Evolutionary conservation across 2,113 vertebrate genomes (phyloP).

Genomic region (Eupsittula cactorum): DNA sequence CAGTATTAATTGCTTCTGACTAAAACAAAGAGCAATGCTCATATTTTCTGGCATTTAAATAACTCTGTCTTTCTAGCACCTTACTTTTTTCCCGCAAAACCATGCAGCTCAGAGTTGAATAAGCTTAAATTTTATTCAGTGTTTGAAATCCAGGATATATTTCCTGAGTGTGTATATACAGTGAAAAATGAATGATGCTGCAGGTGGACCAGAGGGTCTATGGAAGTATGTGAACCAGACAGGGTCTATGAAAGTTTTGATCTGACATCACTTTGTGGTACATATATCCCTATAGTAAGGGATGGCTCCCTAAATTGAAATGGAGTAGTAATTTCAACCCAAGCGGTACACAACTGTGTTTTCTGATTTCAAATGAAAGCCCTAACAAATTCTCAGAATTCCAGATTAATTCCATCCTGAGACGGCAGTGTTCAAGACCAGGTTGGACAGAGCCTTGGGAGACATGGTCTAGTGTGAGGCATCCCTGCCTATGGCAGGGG

Average conservation of each 20-base stretch:
- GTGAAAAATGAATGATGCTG: not conserved
- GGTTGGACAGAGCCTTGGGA: not conserved
- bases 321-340: not conserved
- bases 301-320: not conserved
- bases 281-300: not conserved
- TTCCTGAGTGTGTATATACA: not conserved
- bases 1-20: not conserved
- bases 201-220: not conserved
- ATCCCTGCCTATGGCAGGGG: not conserved
- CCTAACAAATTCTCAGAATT: not conserved
- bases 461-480: not conserved
- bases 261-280: not conserved
- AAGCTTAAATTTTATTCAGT: not conserved
- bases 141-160: not conserved
- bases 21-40: not conserved
- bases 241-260: not conserved
- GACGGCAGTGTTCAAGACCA: not conserved
- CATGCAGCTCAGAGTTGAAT: accelerated
- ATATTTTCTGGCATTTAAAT: not conserved
- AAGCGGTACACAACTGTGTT: not conserved
- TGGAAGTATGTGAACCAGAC: not conserved
- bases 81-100: not conserved
- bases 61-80: not conserved
- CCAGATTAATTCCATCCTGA: not conserved
- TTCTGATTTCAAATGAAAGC: not conserved